These are phyloP conservation scores for Tragelaphus oryx DNA, from an alignment of 2,797 vertebrate species.

Conservation along the genomic window DNA sequence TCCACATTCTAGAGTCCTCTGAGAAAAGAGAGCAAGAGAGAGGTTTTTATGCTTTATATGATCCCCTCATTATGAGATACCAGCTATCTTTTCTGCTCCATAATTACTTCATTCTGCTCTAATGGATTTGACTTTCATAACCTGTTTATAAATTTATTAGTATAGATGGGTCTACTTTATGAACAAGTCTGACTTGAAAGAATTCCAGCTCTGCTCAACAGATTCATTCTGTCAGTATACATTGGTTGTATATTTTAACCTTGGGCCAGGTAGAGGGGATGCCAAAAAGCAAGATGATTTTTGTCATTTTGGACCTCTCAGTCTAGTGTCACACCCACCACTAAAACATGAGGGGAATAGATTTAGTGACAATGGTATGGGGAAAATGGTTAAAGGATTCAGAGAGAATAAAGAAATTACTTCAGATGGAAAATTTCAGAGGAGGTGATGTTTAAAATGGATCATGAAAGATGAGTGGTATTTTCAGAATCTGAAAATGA, in stretches of 20 bases:
- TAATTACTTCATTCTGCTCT: constrained; percentile 66
- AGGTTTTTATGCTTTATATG: constrained; percentile 46
- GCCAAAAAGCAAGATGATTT: neutral
- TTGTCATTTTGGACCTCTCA: neutral
- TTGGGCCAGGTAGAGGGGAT: neutral
- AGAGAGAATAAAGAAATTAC: neutral
- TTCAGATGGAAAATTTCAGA: neutral
- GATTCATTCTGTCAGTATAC: neutral
- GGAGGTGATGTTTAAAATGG: neutral
- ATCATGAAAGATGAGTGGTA: neutral
- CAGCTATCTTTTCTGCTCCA: constrained; percentile 51
- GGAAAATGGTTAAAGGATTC: neutral
- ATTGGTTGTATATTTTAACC: neutral
- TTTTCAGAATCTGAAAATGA: neutral
- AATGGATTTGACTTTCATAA: constrained; percentile 52
- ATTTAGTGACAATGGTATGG: neutral
- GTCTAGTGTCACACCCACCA: neutral
- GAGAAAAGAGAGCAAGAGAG: constrained; percentile 29
- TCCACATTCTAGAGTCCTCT: constrained; percentile 62
- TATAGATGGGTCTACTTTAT: neutral
- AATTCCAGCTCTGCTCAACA: constrained; percentile 9
- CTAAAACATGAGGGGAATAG: neutral
- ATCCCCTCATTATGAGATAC: constrained; percentile 53
- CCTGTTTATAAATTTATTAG: constrained; percentile 32
- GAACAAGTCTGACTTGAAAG: neutral